Base-by-base conservation (phyloP, 2,888 invertebrate species). In the Tenthredo scrophulariae region DNA sequence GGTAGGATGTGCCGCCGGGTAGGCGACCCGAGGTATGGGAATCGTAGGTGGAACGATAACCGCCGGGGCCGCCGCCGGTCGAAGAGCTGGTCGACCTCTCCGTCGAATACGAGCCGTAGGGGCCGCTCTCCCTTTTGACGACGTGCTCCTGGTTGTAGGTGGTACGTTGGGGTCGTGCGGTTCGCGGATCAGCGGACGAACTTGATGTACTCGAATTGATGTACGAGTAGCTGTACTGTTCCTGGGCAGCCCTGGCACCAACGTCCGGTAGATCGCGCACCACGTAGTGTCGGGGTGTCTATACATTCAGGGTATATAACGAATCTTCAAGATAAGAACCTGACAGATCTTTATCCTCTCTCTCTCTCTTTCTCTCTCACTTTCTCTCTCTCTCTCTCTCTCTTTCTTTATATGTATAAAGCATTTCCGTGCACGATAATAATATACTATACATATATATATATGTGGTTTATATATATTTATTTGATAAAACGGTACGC, bases 271-370 rank as follows among this genome's bases (percentile, higher is more conserved):
- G 95, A 93, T 97, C 97, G 94, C 96, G 96, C 94, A 97, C 97
- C 94, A 97, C 96, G 95, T 97, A 97, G 95, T 97, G 97, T 94
- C 97, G 97, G 91, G 97, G 97, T 94, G 96, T 97, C 97, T 97
- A 92, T 97, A 92, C 86, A 92, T 88, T 91, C 89, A 90, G 89
- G 89, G 89, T 75, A 75, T 26, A 50, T 29, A 26, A 50, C 26
- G 22, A 26, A 29, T 29, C 1, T 75, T 43, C n/a, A 74, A 22
- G 18, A 29, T 29, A 26, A 22, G 15, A 74, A 22, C 22, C 67
- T 70, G 18, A 22, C 18, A n/a, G 50, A 29, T 29, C 29, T 40
- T 43, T 9, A 6, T 18, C 40, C 18, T 74, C 26, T 74, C 43
- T 13, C 74, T 13, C 1, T 74, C 22, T 13, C 22, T 40, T 4